Percentiles rank a stretch among this genome's conserved stretches.
Evolutionary conservation across 1,140 invertebrate species (phyloP).

Genomic region (Sycophaga agraensis): DNA sequence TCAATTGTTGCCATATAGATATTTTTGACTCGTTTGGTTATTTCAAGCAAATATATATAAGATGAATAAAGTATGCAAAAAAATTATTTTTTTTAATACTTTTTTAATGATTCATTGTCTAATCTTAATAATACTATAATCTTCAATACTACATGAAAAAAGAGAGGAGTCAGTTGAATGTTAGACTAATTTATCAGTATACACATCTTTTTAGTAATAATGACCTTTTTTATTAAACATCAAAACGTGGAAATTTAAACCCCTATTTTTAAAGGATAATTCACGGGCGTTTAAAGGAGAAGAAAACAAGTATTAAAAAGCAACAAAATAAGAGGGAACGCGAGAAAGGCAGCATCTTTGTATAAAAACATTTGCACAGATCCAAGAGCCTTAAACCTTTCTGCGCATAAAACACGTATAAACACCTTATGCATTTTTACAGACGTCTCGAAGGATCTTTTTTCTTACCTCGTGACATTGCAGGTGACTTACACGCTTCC

Average conservation of each 20-base stretch:
- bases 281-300: background rate
- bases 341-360: slow-evolving; percentile 1
- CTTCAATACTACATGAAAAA: no score
- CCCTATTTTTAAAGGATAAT: background rate
- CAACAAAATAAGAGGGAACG: background rate
- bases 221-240: background rate
- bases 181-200: no score
- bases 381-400: slow-evolving; percentile 4
- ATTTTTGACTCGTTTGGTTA: no score
- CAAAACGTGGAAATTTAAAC: background rate
- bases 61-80: no score
- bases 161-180: no score
- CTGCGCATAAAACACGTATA: slow-evolving; percentile 16
- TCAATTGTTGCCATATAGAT: no score
- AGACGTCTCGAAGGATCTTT: slow-evolving; percentile 1
- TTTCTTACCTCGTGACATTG: no score
- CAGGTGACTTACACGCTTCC: no score
- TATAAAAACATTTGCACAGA: background rate
- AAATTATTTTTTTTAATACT: no score
- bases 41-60: no score
- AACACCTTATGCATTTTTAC: slow-evolving; percentile 23
- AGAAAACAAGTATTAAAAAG: slow-evolving; percentile 1
- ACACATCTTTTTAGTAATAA: background rate
- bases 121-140: no score
- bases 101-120: no score